These are phyloP conservation scores for Colossoma macropomum DNA, from an alignment of 2,113 vertebrate genomes.

Conservation along the genomic window DNA sequence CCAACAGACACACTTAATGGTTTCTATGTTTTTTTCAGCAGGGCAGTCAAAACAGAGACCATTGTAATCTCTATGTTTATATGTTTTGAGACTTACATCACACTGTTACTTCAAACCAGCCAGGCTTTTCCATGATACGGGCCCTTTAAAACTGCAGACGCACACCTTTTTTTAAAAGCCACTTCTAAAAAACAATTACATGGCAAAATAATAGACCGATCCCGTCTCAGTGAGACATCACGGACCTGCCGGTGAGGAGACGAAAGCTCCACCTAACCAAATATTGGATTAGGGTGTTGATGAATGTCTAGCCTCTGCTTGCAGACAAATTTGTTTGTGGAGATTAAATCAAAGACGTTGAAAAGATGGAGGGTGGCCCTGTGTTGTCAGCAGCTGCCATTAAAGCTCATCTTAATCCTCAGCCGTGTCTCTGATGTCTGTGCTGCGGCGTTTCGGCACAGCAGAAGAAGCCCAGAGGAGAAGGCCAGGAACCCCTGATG, in stretches of 20 bases:
- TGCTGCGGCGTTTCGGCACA: not conserved
- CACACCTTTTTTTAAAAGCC: not conserved
- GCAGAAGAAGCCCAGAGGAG: slow-evolving; percentile 9
- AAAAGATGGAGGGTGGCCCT: not conserved
- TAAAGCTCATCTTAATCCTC: slow-evolving; percentile 25
- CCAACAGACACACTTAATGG: too few relatives aligned
- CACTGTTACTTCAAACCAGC: not conserved
- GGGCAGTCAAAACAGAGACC: too few relatives aligned
- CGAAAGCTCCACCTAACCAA: not conserved
- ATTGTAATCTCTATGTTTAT: too few relatives aligned
- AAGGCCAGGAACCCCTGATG: not conserved
- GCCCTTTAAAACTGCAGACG: too few relatives aligned
- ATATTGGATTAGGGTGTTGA: slow-evolving; percentile 27
- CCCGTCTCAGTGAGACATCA: not conserved
- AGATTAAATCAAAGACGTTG: slow-evolving; percentile 10
- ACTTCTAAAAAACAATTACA: not conserved
- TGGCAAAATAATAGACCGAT: not conserved
- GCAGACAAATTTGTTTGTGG: slow-evolving; percentile 31
- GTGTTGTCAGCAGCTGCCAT: slow-evolving; percentile 17
- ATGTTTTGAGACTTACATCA: too few relatives aligned
- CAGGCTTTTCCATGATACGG: not conserved
- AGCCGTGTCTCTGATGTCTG: slow-evolving; percentile 15
- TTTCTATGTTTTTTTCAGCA: too few relatives aligned
- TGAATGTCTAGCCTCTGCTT: slow-evolving; percentile 3
- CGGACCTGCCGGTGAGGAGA: too few relatives aligned